phyloP scores from a whole-genome alignment of 2,113 vertebrate species.

The Acanthochromis polyacanthus region DNA sequence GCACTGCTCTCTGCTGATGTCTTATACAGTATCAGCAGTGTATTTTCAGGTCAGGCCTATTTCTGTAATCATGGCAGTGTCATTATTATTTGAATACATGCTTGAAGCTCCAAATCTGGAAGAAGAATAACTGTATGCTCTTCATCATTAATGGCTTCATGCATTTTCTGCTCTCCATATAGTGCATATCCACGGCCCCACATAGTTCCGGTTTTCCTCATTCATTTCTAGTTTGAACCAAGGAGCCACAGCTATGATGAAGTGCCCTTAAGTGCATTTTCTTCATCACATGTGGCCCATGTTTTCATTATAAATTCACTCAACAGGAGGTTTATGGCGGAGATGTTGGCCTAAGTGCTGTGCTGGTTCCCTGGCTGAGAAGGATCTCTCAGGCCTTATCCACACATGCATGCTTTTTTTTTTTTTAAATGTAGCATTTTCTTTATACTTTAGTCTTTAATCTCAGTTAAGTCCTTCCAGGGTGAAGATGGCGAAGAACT shows the following conservation, averaged over 20 bases:
- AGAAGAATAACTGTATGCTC: conserved; percentile 20
- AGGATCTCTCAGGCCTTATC: background rate
- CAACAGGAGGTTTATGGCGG: conserved; percentile 31
- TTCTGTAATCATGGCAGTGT: conserved; percentile 32
- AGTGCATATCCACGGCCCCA: conserved; percentile 12
- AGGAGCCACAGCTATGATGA: conserved; percentile 57
- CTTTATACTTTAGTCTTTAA: too few relatives aligned
- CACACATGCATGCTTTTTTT: too few relatives aligned
- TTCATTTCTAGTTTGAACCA: conserved; percentile 55
- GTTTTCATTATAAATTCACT: conserved; percentile 57
- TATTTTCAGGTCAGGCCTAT: conserved; percentile 47
- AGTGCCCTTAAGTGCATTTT: conserved; percentile 66
- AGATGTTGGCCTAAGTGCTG: conserved; percentile 41
- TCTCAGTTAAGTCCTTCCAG: too few relatives aligned
- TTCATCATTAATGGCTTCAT: conserved; percentile 46
- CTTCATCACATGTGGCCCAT: conserved; percentile 19
- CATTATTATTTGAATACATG: conserved; percentile 58
- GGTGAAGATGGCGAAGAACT: too few relatives aligned
- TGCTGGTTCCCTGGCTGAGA: conserved; percentile 27
- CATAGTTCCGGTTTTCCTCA: conserved; percentile 30
- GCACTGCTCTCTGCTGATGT: conserved; percentile 25
- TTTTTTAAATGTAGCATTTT: too few relatives aligned
- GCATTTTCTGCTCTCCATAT: conserved; percentile 28
- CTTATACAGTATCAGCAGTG: conserved; percentile 31
- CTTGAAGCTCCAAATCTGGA: conserved; percentile 50